Conservation (phyloP, 2,888 invertebrate species). For the Metacarcinus magister region DNA sequence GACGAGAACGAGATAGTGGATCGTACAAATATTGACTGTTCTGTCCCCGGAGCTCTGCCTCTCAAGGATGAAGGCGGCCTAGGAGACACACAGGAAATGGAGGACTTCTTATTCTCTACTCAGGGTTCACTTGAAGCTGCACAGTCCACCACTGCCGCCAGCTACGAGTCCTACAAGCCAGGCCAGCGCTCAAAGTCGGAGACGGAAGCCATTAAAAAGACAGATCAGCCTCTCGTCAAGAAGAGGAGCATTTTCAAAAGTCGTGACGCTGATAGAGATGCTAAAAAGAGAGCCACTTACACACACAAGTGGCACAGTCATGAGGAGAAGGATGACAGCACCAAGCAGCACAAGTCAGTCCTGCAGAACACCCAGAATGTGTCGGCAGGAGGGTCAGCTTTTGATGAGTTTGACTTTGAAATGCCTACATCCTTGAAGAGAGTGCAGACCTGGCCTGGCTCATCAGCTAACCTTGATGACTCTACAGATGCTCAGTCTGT, state of each 20-base stretch:
- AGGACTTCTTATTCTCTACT: conserved; percentile 73
- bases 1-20: conserved; percentile 82
- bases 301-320: conserved; percentile 93
- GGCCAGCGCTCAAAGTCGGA: conserved; percentile 64
- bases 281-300: conserved; percentile 86
- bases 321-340: conserved; percentile 84
- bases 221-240: conserved; percentile 68
- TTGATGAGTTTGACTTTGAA: conserved; percentile 84
- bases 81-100: conserved; percentile 75
- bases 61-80: conserved; percentile 57
- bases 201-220: conserved; percentile 57
- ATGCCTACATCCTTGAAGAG: conserved; percentile 87
- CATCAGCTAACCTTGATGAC: conserved; percentile 84
- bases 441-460: conserved; percentile 87
- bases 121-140: conserved; percentile 69
- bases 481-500: conserved; percentile 87
- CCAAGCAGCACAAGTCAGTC: conserved; percentile 48
- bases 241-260: conserved; percentile 82
- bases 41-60: conserved; percentile 17
- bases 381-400: conserved; percentile 74
- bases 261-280: conserved; percentile 77
- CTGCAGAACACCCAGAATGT: conserved; percentile 66
- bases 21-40: conserved; percentile 75
- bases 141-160: conserved; percentile 59
- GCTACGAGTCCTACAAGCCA: conserved; percentile 59